Evolutionary conservation across 2,113 vertebrate species (phyloP), one percentile per base, ranked within the genome.

Genomic region (Willisornis vidua): DNA sequence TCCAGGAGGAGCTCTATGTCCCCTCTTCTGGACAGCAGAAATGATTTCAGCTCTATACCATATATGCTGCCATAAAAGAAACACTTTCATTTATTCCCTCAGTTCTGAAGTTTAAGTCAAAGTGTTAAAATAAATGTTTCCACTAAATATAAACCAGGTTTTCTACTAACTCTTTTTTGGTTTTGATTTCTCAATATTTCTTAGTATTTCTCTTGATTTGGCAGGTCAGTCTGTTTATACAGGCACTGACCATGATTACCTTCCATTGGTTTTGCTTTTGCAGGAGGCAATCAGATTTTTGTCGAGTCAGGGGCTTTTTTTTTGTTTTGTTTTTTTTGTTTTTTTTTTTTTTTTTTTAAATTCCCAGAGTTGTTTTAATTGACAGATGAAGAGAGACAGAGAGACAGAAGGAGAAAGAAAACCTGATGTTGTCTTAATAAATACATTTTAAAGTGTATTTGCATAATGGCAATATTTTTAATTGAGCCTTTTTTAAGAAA

Each of bases 181-280:
- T 95, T 93, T 90, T 65, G 59, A 67, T 91, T 95, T 96, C 90
- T 71, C 33, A 86, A 16, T 89, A 75, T 91, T 91, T 94, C 87
- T 91, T 85, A 82, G 77, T 95, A 89, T 84, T 95, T 95, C 74
- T 91, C 85, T 87, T 96, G 77, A 94, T 95, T 92, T 97, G 89
- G 84, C 73, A 87, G 29, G 51, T 78, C 45, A 48, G 17, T 11
- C 26, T 91, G 72, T 85, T 96, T 93, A 31, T 84, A 33, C 67
- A 79, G 85, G 68, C 59, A 4, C 87, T 90, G 90, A 74, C 29
- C 61, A 24, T 31, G 26, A 41, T 94, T 87, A 77, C 35, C 65
- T 93, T 92, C 48, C 11, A 1, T n/a, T 87, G 55, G 45, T 84
- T 93, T 87, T 94, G 25, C 70, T 90, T 77, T 85, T 87, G 41